Conservation (phyloP, 2,113 vertebrate species). For the Loxodonta africana region DNA sequence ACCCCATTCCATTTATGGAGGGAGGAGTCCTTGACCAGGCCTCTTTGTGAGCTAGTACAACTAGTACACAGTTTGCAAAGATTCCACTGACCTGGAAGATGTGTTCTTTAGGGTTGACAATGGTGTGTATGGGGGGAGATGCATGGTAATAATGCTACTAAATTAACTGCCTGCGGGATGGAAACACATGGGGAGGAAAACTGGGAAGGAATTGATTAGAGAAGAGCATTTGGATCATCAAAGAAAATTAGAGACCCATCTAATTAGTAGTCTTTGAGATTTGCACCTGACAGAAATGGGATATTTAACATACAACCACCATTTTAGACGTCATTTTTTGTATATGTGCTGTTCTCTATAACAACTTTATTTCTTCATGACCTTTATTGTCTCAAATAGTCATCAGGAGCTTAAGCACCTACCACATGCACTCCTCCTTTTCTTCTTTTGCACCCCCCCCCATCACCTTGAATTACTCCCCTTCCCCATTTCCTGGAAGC, state of each 20-base stretch:
- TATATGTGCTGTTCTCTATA: not conserved
- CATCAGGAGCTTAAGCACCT: not conserved
- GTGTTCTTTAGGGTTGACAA: not conserved
- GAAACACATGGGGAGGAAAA: not conserved
- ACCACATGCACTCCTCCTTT: accelerated
- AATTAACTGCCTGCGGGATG: not conserved
- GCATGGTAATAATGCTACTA: not conserved
- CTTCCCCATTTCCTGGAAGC: slow-evolving; percentile 23
- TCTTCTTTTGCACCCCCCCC: not conserved
- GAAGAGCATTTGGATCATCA: not conserved
- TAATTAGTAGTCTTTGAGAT: not conserved
- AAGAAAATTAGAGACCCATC: not conserved
- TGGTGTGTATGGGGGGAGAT: not conserved
- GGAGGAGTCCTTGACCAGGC: not conserved
- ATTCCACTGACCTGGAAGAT: not conserved
- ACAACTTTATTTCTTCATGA: not conserved
- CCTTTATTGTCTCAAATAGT: not conserved
- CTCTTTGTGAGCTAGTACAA: not conserved
- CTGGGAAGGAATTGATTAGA: not conserved
- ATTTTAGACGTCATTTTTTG: not conserved
- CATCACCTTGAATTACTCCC: not conserved
- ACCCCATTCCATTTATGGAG: not conserved
- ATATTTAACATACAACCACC: accelerated
- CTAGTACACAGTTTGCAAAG: not conserved
- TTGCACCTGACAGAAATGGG: not conserved